phyloP scores from a whole-genome alignment of 92 coral and sea anemone genomes.

The Phenganax marumi region DNA sequence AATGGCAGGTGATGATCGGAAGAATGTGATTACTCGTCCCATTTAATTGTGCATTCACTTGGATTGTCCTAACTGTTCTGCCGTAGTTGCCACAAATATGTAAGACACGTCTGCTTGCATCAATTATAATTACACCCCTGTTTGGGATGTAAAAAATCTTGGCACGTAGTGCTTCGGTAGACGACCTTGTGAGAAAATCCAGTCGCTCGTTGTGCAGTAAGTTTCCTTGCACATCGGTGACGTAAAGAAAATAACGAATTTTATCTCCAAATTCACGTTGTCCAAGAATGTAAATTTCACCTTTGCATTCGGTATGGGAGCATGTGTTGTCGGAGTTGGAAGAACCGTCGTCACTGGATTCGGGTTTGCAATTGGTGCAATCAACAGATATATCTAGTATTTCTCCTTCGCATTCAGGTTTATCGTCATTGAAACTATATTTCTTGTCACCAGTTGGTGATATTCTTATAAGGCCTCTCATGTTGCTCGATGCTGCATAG shows the following conservation, averaged over 20 bases:
- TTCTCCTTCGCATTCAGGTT: not conserved
- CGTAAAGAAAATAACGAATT: not conserved
- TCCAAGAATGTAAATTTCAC: not conserved
- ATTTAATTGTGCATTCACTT: not conserved
- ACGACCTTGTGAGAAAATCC: not conserved
- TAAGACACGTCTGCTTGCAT: not conserved
- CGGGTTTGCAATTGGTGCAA: not conserved
- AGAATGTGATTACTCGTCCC: too few relatives aligned
- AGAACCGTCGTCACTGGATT: not conserved
- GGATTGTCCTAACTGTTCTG: not conserved
- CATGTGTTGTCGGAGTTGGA: not conserved
- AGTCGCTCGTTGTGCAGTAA: not conserved
- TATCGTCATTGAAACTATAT: not conserved
- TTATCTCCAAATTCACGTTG: not conserved
- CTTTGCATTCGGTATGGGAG: not conserved
- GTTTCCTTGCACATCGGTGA: slow-evolving; percentile 1
- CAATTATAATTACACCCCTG: not conserved
- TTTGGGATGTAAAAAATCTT: not conserved
- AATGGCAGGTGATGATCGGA: not conserved
- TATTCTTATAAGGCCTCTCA: not conserved
- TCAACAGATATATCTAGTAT: not conserved
- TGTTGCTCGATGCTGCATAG: not conserved
- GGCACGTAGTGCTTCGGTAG: not conserved
- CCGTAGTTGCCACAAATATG: not conserved
- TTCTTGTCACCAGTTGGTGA: not conserved